A percentile compares a stretch with the other conserved stretches of the same genome.
These are phyloP conservation scores for Myocastor coypus DNA, from an alignment of 2,113 vertebrate species.

Conservation along the genomic window DNA sequence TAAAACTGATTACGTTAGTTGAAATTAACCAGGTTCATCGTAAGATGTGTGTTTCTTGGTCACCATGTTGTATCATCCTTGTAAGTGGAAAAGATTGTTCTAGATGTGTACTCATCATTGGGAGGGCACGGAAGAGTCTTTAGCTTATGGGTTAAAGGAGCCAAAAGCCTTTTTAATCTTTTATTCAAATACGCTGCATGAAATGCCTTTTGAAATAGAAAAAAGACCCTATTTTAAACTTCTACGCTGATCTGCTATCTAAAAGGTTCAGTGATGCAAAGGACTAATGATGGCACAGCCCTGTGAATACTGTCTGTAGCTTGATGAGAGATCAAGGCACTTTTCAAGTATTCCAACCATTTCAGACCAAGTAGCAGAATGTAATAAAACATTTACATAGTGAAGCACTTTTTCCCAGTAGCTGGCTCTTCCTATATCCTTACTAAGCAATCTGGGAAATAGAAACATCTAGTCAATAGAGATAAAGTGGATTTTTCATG, in stretches of 20 bases:
- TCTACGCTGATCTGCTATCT: conserved; percentile 28
- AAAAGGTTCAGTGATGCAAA: neutral
- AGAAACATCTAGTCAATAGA: conserved; percentile 22
- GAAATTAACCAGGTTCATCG: conserved; percentile 38
- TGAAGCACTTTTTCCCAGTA: neutral
- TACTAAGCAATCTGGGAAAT: conserved; percentile 7
- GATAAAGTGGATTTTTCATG: conserved; percentile 33
- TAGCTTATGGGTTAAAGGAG: conserved; percentile 37
- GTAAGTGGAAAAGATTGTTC: conserved; percentile 54
- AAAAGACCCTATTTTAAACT: conserved; percentile 45
- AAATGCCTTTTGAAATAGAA: conserved; percentile 58
- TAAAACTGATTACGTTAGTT: conserved; percentile 49
- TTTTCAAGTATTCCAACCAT: conserved; percentile 32
- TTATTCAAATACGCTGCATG: neutral
- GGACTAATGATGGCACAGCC: neutral
- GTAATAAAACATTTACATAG: conserved; percentile 33
- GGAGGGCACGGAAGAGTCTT: conserved; percentile 36
- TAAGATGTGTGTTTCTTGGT: conserved; percentile 53
- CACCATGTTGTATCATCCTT: conserved; percentile 30
- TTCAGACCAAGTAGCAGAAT: conserved; percentile 39
- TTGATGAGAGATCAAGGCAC: conserved; percentile 40
- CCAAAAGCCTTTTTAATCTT: conserved; percentile 40
- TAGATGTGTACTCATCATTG: neutral
- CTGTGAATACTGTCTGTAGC: conserved; percentile 52
- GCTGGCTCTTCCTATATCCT: conserved; percentile 39